Evolutionary conservation across 2,113 vertebrate genomes (phyloP).

Genomic region (Zapus hudsonius): DNA sequence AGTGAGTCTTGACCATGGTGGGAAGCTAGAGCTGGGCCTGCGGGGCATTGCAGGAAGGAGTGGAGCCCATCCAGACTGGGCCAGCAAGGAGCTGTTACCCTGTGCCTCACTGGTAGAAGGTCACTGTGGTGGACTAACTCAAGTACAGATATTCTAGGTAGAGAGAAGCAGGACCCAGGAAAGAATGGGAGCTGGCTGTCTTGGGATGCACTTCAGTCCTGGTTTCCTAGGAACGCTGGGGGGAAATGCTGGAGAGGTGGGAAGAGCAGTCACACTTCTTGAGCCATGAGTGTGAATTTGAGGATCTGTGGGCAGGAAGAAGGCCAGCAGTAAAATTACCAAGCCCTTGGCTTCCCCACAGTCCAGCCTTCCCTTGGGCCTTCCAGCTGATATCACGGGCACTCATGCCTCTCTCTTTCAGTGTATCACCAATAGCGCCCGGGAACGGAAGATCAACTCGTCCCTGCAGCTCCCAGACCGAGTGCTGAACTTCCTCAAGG

Average conservation of each 20-base stretch:
- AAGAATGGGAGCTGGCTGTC: not conserved
- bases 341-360: not conserved
- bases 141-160: not conserved
- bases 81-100: too few species aligned
- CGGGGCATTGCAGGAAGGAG: not conserved
- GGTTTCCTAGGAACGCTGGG: not conserved
- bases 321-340: not conserved
- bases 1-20: fast-evolving
- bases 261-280: not conserved
- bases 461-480: constrained; percentile 97
- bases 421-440: constrained; percentile 92
- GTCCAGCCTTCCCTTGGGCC: not conserved
- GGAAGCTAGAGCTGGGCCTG: not conserved
- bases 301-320: not conserved
- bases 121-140: not conserved
- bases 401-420: constrained; percentile 61
- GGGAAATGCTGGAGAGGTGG: too few species aligned
- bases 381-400: not conserved
- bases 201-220: not conserved
- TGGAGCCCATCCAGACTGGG: not conserved
- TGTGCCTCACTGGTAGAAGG: not conserved
- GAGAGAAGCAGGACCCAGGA: not conserved
- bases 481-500: constrained; percentile 97
- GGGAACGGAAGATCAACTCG: constrained; percentile 90
- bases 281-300: not conserved